Evolutionary conservation across 2,113 vertebrate species (phyloP).

Genomic region (Brachyistius frenatus): DNA sequence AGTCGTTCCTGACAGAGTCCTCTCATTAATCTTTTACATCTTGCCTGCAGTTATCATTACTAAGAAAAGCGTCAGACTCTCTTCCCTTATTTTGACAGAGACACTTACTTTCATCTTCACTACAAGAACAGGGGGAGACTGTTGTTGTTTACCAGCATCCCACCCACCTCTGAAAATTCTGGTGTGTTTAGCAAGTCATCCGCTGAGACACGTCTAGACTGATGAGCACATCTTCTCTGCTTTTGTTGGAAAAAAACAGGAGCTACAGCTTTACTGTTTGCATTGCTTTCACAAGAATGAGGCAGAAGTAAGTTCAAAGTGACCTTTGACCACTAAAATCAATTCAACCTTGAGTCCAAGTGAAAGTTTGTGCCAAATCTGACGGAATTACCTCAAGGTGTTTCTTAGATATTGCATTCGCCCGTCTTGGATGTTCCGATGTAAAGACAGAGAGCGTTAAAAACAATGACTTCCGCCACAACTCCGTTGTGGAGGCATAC

Average conservation of each 20-base stretch:
- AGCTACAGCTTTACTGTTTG: neutral
- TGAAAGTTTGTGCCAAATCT: no score
- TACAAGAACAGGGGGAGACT: constrained; percentile 24
- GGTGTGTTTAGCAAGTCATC: constrained; percentile 44
- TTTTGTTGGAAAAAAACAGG: constrained; percentile 23
- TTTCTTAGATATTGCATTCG: no score
- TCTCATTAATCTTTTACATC: constrained; percentile 72
- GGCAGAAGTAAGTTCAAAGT: neutral
- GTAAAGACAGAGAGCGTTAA: no score
- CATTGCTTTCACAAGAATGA: neutral
- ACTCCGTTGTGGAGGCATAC: no score
- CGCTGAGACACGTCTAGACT: constrained; percentile 26
- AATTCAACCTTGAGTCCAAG: no score
- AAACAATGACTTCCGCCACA: no score
- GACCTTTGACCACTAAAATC: neutral
- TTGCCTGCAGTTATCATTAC: constrained; percentile 67
- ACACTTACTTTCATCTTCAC: constrained; percentile 67
- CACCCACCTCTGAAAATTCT: constrained; percentile 45
- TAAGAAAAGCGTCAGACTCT: constrained; percentile 48
- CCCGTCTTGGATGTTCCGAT: no score
- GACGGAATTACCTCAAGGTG: no score
- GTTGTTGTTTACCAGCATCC: constrained; percentile 59
- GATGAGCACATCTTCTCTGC: constrained; percentile 10
- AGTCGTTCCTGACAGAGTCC: constrained; percentile 50
- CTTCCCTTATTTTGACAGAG: constrained; percentile 60